Base-by-base conservation (phyloP, 2,888 invertebrate species). In the Bombylius major region DNA sequence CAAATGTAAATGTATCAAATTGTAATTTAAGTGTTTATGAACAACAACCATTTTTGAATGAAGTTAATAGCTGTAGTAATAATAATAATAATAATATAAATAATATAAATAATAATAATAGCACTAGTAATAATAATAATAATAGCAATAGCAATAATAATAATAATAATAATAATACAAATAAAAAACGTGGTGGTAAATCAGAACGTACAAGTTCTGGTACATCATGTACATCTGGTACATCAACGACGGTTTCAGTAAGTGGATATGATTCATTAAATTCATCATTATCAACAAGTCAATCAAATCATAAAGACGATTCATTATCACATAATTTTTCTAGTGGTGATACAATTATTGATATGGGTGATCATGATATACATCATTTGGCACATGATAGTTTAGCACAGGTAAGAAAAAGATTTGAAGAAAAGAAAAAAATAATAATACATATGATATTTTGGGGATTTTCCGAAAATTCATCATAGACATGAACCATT, bases 1-100 rank as follows among this genome's bases (percentile, higher is more conserved):
- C 77, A 57, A 79, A 79, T 70, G 80, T 80, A 56, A 78, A 79
- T 66, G 75, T 75, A 34, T 73, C 77, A 11, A 62, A 63, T 60
- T 63, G 65, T 54, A 61, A 60, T 56, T 56, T 63, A 47, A 60
- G 59, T 51, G 55, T 64, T 57, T 62, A 63, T 58, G 67, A 67
- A 53, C 59, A 63, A 60, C 59, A 63, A 60, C 62, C 62, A 50
- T 65, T 65, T 61, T 60, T 58, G 58, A 60, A 62, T 57, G 65
- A 65, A 47, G 62, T 63, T 34, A 60, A 55, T 51, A 23, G 23
- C 44, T 39, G 13, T 47, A 47, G 34, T 53, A 33, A 39, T 32
- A 50, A 14, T 50, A 12, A 46, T 54, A 39, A 50, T 33, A 23
- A 23, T 23, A 23, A 23, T 23, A 23, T 23, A 23, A 23, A 23